Evolutionary conservation across 1,140 invertebrate genomes (phyloP), one percentile per base, ranked within the genome.

Genomic region (Dendrolimus punctatus): DNA sequence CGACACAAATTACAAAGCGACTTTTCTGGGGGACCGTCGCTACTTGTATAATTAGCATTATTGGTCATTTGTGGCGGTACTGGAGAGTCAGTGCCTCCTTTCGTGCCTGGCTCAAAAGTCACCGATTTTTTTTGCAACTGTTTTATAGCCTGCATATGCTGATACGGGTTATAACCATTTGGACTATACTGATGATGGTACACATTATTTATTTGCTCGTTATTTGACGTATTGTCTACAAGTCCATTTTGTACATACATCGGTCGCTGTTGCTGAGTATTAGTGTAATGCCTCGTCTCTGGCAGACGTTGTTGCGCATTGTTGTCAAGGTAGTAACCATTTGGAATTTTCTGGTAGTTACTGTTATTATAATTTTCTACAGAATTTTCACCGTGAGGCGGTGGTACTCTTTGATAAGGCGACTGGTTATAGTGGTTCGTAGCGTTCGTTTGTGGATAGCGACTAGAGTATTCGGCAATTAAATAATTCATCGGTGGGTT

Each of bases 1-100:
- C 94, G 89, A 76, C 95, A 97, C 49, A 97, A 87, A 86, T 95
- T 93, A 78, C 95, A 97, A 38, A 89, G 89, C 38, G 85, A 82
- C 71, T 90, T 90, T 38, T 88, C 50, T 56, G 54, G 37, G 70
- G n/a, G 5, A 46, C 46, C 45, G 53, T 46, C 43, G 2, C 67
- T 57, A 40, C 39, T 46, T n/a, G 55, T 50, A 37, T 45, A 64
- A 58, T 7, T 39, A 39, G 6, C 40, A 50, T 76, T 76, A 8
- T 78, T 76, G 45, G 81, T 78, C 71, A 88, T 88, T 47, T 88
- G 87, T 23, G 85, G 83, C 9, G 89, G 83, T 52, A 87, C 72
- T n/a, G 87, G 85, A 41, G 84, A 88, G 39, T 91, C 90, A 52
- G 79, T 80, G 49, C 89, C 88, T 9, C 89, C 89, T 66, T 93